Evolutionary conservation across 2,797 vertebrate genomes (phyloP).

Genomic region (Holocentrus rufus): DNA sequence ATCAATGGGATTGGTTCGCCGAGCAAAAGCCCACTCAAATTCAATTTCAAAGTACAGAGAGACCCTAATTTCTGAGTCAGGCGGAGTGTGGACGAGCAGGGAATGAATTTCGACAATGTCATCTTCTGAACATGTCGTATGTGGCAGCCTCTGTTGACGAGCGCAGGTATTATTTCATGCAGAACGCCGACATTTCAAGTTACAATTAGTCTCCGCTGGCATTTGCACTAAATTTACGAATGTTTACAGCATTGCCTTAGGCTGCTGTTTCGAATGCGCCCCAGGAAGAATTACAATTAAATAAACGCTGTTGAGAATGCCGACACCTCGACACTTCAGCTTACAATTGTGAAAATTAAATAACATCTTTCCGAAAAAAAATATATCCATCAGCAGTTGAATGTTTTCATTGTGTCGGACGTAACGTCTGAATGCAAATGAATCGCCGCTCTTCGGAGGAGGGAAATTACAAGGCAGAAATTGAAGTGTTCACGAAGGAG

Average conservation of each 20-base stretch:
- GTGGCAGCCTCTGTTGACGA: not conserved
- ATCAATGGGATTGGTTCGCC: conserved; percentile 57
- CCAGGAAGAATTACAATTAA: conserved; percentile 21
- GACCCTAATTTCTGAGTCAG: conserved; percentile 46
- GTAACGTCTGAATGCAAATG: conserved; percentile 44
- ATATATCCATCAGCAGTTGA: conserved; percentile 24
- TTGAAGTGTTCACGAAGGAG: conserved; percentile 26
- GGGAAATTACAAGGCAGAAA: conserved; percentile 27
- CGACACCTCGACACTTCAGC: conserved; percentile 24
- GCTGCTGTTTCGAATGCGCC: not conserved
- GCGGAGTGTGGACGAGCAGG: conserved; percentile 37
- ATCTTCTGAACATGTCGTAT: conserved; percentile 13
- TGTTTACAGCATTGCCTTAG: conserved; percentile 1
- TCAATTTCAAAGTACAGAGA: conserved; percentile 61
- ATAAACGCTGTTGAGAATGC: conserved; percentile 22
- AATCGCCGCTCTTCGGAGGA: conserved; percentile 18
- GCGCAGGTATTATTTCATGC: not conserved
- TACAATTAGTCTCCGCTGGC: conserved; percentile 21
- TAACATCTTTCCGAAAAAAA: conserved; percentile 3
- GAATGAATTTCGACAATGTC: conserved; percentile 31
- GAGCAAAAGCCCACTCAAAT: conserved; percentile 53
- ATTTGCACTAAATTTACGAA: conserved; percentile 21
- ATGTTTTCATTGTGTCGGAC: conserved; percentile 18
- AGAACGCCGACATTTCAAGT: conserved; percentile 8
- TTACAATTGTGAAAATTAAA: conserved; percentile 31